A percentile compares a stretch with the other conserved stretches of the same genome.
Evolutionary conservation across 2,888 invertebrate species (phyloP).

Genomic region (Tachina fera): DNA sequence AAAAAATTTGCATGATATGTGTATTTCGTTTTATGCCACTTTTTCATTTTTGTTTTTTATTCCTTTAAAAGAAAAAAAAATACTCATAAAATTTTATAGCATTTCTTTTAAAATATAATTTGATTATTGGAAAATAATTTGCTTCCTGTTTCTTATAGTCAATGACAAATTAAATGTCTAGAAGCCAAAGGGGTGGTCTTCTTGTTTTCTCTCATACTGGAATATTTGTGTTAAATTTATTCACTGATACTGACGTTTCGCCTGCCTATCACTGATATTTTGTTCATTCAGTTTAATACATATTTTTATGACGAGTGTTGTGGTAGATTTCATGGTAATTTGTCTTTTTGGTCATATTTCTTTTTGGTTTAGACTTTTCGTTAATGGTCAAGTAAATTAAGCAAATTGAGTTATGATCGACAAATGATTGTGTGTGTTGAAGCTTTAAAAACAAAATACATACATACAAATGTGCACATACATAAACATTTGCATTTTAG

Average conservation of each 20-base stretch:
- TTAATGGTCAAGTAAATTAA: conserved; percentile 71
- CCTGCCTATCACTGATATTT: neutral
- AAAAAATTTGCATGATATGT: conserved; percentile 46
- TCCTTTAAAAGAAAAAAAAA: neutral
- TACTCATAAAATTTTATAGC: conserved; percentile 39
- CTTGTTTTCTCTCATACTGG: conserved; percentile 5
- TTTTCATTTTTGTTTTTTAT: conserved; percentile 2
- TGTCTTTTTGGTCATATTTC: conserved; percentile 31
- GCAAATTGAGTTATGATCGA: conserved; percentile 77
- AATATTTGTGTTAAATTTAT: neutral
- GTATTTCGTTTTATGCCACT: neutral
- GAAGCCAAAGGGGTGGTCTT: conserved; percentile 55
- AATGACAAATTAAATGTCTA: conserved; percentile 48
- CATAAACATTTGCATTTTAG: conserved; percentile 71
- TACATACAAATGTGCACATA: neutral
- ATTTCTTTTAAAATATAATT: conserved; percentile 61
- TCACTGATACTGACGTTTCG: neutral
- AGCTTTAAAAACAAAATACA: neutral
- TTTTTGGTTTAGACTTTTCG: conserved; percentile 1
- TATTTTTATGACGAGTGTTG: conserved; percentile 22
- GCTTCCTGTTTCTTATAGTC: conserved; percentile 68
- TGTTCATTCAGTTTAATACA: conserved; percentile 10
- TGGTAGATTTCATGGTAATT: conserved; percentile 20
- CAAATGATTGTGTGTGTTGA: conserved; percentile 70
- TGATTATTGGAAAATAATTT: conserved; percentile 67